A percentile compares a stretch with the other conserved stretches of the same genome.
These are phyloP conservation scores for Neolamprologus toae DNA, from an alignment of 2,113 vertebrate genomes.

Conservation along the genomic window DNA sequence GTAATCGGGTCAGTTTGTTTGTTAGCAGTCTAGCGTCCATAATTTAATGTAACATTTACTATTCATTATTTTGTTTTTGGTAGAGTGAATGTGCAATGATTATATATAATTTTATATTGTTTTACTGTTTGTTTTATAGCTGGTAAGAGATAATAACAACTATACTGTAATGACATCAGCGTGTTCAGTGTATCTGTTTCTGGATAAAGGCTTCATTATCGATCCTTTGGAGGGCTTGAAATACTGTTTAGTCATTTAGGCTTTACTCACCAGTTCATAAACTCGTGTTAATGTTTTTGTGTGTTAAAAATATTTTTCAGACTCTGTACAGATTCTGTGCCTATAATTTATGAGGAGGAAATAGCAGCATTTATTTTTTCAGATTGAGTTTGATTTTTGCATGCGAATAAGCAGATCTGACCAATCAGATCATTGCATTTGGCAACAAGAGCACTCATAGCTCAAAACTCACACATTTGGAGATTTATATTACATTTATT, in stretches of 20 bases:
- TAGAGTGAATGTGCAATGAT: neutral
- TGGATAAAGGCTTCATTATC: neutral
- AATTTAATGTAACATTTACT: neutral
- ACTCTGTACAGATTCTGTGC: neutral
- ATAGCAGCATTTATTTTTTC: neutral
- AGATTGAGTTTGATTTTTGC: neutral
- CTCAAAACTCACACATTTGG: neutral
- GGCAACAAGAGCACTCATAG: neutral
- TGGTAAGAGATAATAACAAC: neutral
- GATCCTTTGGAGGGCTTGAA: neutral
- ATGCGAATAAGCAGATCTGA: neutral
- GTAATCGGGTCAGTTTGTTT: neutral
- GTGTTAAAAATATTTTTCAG: neutral
- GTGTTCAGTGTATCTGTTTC: neutral
- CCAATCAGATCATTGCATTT: neutral
- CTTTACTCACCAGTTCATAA: rapidly evolving
- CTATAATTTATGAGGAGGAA: neutral
- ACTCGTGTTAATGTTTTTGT: rapidly evolving
- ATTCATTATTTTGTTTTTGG: neutral
- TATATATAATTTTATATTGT: neutral
- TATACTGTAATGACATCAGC: neutral
- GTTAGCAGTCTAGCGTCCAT: neutral
- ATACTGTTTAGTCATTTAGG: neutral
- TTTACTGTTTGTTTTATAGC: neutral
- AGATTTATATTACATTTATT: neutral